Conservation (phyloP, 2,888 invertebrate species). For the Anarsia innoxiella region DNA sequence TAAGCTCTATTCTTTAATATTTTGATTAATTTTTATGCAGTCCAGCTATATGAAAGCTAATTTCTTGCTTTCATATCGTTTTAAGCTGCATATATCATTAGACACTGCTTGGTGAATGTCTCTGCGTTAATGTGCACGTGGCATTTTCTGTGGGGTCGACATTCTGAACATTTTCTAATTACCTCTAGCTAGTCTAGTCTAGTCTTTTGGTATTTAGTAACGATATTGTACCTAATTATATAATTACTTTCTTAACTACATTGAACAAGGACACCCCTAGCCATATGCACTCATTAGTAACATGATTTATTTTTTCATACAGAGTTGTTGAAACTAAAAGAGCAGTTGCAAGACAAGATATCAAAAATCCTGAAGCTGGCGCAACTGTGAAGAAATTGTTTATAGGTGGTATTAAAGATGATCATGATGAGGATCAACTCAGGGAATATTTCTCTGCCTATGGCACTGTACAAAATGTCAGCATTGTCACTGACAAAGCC, state of each 20-base stretch:
- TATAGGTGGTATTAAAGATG: conserved; percentile 96
- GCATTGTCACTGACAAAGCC: conserved; percentile 93
- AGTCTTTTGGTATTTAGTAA: background rate
- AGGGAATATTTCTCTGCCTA: conserved; percentile 88
- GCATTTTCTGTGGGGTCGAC: conserved; percentile 67
- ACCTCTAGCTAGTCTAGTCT: too few relatives aligned
- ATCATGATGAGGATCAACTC: conserved; percentile 93
- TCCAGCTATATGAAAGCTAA: conserved; percentile 58
- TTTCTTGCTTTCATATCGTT: conserved; percentile 57
- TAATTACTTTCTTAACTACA: background rate
- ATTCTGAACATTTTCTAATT: too few relatives aligned
- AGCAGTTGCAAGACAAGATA: conserved; percentile 94
- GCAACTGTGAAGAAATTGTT: conserved; percentile 96
- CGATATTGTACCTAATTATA: background rate
- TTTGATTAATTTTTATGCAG: conserved; percentile 36
- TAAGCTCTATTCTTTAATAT: conserved; percentile 36
- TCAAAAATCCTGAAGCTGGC: conserved; percentile 93
- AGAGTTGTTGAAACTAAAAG: conserved; percentile 97
- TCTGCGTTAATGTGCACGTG: conserved; percentile 42
- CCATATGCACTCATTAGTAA: too few relatives aligned
- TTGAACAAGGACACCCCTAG: too few relatives aligned
- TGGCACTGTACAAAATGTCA: conserved; percentile 89
- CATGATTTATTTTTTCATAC: too few relatives aligned
- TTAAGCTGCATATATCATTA: conserved; percentile 53
- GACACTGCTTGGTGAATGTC: conserved; percentile 68